Conservation (phyloP, 2,797 vertebrate species). For the Remorina albescens region DNA sequence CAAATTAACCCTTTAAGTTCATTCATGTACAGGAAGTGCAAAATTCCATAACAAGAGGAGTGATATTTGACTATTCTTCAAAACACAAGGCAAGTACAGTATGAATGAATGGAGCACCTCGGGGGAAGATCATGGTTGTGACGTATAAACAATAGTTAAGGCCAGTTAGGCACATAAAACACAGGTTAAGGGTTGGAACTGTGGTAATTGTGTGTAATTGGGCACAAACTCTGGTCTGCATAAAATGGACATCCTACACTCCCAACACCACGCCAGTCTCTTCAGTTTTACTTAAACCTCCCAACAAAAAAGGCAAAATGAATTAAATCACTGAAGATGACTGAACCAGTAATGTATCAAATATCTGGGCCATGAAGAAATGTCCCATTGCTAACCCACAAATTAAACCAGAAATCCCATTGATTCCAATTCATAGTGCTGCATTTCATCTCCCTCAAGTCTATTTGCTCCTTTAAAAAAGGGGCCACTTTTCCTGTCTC, state of each 20-base stretch:
- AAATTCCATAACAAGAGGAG: neutral
- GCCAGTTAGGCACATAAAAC: neutral
- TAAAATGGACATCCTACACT: neutral
- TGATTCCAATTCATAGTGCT: neutral
- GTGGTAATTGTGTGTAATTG: neutral
- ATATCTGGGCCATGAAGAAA: slow-evolving; percentile 10
- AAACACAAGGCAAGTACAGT: neutral
- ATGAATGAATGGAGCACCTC: neutral
- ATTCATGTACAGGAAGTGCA: neutral
- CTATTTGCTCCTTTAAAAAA: slow-evolving; percentile 34
- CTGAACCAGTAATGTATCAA: neutral
- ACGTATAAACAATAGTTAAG: neutral
- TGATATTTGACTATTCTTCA: too few species aligned
- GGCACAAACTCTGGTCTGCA: neutral
- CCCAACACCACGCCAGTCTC: neutral
- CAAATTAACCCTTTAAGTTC: neutral
- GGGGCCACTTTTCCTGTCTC: slow-evolving; percentile 51
- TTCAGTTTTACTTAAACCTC: neutral
- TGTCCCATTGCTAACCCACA: neutral
- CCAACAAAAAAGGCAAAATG: neutral
- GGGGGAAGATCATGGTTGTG: neutral
- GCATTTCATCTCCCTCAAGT: slow-evolving; percentile 2
- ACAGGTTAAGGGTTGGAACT: neutral
- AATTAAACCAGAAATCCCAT: neutral
- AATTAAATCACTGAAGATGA: neutral